Percentiles rank a stretch among this genome's conserved stretches.
These are phyloP conservation scores for Amphiprion percula DNA, from an alignment of 2,113 vertebrate species.

Conservation along the genomic window DNA sequence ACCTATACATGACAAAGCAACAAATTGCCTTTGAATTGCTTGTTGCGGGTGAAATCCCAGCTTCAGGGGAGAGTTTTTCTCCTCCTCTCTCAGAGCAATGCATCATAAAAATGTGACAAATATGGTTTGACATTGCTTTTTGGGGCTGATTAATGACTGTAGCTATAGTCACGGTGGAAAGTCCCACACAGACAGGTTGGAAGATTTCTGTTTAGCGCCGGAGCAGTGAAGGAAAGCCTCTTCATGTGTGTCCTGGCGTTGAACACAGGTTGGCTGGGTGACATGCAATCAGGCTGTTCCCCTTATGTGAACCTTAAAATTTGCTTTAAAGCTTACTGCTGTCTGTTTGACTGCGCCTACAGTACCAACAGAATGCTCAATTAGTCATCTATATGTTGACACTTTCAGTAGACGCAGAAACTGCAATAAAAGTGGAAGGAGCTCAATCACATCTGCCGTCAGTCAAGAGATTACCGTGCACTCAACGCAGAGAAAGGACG, in stretches of 20 bases:
- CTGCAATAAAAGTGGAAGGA: not conserved
- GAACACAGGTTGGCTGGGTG: slow-evolving; percentile 40
- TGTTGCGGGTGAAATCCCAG: slow-evolving; percentile 81
- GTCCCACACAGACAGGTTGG: slow-evolving; percentile 80
- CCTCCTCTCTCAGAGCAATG: slow-evolving; percentile 68
- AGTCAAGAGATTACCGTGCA: slow-evolving; percentile 11
- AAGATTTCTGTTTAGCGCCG: slow-evolving; percentile 71
- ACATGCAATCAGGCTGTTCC: slow-evolving; percentile 57
- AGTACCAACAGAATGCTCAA: slow-evolving; percentile 28
- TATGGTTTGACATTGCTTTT: slow-evolving; percentile 80
- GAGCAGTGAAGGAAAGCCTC: slow-evolving; percentile 68
- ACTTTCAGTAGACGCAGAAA: not conserved
- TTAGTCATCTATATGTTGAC: slow-evolving; percentile 14
- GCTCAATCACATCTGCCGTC: not conserved
- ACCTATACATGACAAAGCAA: slow-evolving; percentile 80
- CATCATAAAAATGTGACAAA: slow-evolving; percentile 84
- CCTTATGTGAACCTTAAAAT: slow-evolving; percentile 63
- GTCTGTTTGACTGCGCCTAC: slow-evolving; percentile 4
- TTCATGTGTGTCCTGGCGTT: slow-evolving; percentile 75
- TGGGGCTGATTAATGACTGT: slow-evolving; percentile 84
- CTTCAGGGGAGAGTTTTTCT: slow-evolving; percentile 74
- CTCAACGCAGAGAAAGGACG: not conserved
- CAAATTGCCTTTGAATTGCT: slow-evolving; percentile 82
- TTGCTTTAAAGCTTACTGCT: slow-evolving; percentile 35
- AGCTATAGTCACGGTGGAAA: slow-evolving; percentile 80